Percentiles rank a stretch among this genome's conserved stretches.
Evolutionary conservation across 2,888 invertebrate genomes (phyloP).

Genomic region (Brenthis hecate): DNA sequence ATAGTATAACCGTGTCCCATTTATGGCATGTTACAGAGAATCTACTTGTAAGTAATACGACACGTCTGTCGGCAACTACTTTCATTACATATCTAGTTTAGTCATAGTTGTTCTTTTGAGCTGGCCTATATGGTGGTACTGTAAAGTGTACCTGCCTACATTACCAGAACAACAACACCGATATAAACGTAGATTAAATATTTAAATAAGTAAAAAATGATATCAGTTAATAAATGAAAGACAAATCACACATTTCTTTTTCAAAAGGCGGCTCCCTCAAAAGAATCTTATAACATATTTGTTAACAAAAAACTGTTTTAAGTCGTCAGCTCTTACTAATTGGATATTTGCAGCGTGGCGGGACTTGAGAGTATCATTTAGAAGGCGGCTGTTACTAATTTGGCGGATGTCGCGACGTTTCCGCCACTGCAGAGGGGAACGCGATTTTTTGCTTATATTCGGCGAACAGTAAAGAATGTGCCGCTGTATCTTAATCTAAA

Average conservation of each 20-base stretch:
- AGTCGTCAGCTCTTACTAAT: constrained; percentile 42
- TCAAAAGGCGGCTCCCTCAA: constrained; percentile 5
- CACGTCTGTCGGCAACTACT: constrained; percentile 47
- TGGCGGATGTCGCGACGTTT: constrained; percentile 53
- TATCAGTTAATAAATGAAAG: too few species aligned
- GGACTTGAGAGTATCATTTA: constrained; percentile 38
- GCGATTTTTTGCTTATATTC: constrained; percentile 39
- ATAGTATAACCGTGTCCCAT: too few species aligned
- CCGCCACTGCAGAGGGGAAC: constrained; percentile 41
- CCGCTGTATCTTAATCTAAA: constrained; percentile 30
- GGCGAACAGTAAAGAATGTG: constrained; percentile 29
- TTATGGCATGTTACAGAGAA: too few species aligned
- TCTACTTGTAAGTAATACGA: constrained; percentile 48
- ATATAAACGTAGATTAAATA: too few species aligned
- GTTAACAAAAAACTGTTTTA: constrained; percentile 31
- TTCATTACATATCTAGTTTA: constrained; percentile 52
- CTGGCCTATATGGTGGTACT: too few species aligned
- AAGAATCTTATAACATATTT: constrained; percentile 45
- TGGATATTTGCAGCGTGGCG: constrained; percentile 44
- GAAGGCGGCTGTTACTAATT: constrained; percentile 53
- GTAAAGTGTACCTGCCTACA: too few species aligned
- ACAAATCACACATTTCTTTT: neutral
- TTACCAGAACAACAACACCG: too few species aligned
- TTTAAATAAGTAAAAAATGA: too few species aligned
- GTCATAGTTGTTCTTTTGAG: too few species aligned